Evolutionary conservation across 2,888 invertebrate genomes (phyloP), one percentile per base, ranked within the genome.

Genomic region (Agapostemon virescens): DNA sequence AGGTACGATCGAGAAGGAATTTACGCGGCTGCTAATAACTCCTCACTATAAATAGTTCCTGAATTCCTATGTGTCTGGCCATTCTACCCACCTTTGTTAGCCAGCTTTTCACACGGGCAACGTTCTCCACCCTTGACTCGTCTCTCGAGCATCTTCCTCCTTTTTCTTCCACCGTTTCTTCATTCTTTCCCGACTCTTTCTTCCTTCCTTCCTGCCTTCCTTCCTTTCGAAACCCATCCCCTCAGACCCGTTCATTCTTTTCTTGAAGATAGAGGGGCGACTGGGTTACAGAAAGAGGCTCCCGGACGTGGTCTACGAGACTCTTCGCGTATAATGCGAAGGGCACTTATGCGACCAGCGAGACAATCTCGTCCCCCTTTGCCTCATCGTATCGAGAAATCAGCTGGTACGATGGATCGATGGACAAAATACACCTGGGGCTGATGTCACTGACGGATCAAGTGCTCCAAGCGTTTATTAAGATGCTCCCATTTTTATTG

Each of bases 1-100:
- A 15, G 36, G 52, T 42, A 67, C 74, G 80, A 81, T 67, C 69
- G 68, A 75, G 70, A 69, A 67, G 80, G 75, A 67, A 76, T 76
- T 73, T 63, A 73, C 69, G 69, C 45, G 69, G 30, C 66, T 82
- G 78, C 76, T 83, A 82, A 83, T 82, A 82, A 82, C 78, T 74
- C 23, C 69, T 52, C 58, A 15, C 83, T 83, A 80, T 80, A 80
- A 84, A 84, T 83, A 84, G 72, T 69, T 70, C 52, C 71, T 74
- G 78, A 79, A 84, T 78, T 81, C 78, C 72, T 84, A 63, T 67
- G 66, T 68, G 78, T 70, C 84, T 78, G 70, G 74, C 74, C 42
- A 67, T 81, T 61, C 72, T 75, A 74, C 61, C 81, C 73, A 78
- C 84, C 78, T 78, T 81, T 84, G 84, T 79, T 75, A 77, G 71